A percentile compares a stretch with the other conserved stretches of the same genome.
phyloP scores from a whole-genome alignment of 2,113 vertebrate genomes.

The Gasterosteus aculeatus region DNA sequence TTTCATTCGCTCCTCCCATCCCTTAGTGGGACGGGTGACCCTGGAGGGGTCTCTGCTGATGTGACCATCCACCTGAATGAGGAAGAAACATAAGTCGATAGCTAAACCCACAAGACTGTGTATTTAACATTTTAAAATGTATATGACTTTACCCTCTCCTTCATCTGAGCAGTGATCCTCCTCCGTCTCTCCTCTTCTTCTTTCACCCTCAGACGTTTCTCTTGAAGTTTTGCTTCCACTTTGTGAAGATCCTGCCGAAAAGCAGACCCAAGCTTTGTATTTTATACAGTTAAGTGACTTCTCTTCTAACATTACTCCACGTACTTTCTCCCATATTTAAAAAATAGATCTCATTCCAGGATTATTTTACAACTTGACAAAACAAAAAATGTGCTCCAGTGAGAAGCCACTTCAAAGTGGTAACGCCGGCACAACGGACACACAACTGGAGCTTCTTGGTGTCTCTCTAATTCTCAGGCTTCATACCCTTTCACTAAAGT shows the following conservation, averaged over 20 bases:
- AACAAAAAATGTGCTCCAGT: background rate
- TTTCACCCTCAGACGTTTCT: conserved; percentile 81
- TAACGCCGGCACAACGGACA: background rate
- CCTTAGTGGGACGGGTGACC: conserved; percentile 79
- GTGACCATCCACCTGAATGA: conserved; percentile 80
- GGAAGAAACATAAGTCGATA: conserved; percentile 6
- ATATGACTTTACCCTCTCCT: conserved; percentile 83
- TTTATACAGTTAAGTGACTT: background rate
- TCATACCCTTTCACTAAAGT: conserved; percentile 85
- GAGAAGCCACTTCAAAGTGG: background rate
- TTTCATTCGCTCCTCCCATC: conserved; percentile 82
- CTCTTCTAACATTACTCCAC: background rate
- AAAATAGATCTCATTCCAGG: background rate
- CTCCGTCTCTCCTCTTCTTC: conserved; percentile 83
- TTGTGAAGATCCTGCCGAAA: conserved; percentile 85
- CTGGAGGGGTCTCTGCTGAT: conserved; percentile 79
- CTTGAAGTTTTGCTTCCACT: conserved; percentile 82
- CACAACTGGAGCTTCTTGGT: background rate
- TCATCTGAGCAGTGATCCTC: conserved; percentile 82
- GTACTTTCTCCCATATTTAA: background rate
- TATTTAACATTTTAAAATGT: background rate
- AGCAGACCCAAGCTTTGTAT: background rate
- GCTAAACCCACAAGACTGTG: background rate
- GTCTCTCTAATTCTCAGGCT: conserved; percentile 1
- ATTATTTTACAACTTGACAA: background rate